Base-by-base conservation (phyloP, 2,113 vertebrate genomes). In the Excalfactoria chinensis region DNA sequence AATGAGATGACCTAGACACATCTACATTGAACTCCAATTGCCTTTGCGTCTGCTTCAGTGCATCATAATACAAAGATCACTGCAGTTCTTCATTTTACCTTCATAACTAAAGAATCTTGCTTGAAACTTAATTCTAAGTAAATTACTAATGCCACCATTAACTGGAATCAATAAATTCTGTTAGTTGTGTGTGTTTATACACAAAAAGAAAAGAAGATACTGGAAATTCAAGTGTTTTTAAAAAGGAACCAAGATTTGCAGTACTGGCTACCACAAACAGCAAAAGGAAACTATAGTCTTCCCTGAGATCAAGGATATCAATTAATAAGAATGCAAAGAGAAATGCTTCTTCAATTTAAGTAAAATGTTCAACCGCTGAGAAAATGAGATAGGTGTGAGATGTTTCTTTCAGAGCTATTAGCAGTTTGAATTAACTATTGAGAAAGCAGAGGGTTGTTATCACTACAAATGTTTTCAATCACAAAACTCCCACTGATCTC, bases 401-500 rank as follows among this genome's bases (percentile, higher is more conserved):
- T 53, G 37, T 21, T 41, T 70, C 51, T 43, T 79, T 84, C 44
- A 92, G 82, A 90, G 60, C 40, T 72, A 88, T 86, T 79, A 89
- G 63, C 86, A 83, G 46, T 73, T 85, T 88, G 40, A 74, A 85
- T 73, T 68, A 34, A 74, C 67, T 70, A 81, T 63, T 83, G 62
- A 43, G 48, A 70, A n/a, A 63, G 63, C 32, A 74, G 56, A 73
- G 25, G 56, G 40, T 43, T 35, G 14, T 37, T 86, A 76, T 37
- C 77, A 60, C 25, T 76, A 44, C 28, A 86, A 80, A 68, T 2
- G 56, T 88, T 94, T 72, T 87, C 76, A 77, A 53, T 90, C 79
- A 79, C 20, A 88, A 81, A 88, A 86, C 41, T 93, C 62, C 66
- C 44, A 48, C 25, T 90, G 90, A 84, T 84, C 73, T 70, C 70